These are phyloP conservation scores for Cerceris rybyensis DNA, from an alignment of 2,888 invertebrate genomes.

Conservation along the genomic window DNA sequence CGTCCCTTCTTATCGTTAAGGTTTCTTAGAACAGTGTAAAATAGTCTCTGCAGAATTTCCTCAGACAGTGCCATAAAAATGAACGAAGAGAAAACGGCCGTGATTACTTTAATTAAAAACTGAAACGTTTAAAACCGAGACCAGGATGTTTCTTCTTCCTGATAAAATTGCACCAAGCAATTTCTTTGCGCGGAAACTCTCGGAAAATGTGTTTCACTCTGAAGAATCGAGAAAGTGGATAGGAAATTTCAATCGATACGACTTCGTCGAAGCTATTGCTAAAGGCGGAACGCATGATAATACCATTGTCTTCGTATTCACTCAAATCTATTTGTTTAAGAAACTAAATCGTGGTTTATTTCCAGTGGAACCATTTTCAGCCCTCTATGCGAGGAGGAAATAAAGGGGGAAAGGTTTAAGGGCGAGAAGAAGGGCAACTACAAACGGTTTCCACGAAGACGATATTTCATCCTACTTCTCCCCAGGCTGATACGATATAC, in stretches of 20 bases:
- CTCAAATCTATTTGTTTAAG: constrained; percentile 52
- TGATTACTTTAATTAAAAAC: no score
- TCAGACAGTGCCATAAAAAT: no score
- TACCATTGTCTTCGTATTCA: constrained; percentile 63
- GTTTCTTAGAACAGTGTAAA: no score
- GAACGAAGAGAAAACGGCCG: no score
- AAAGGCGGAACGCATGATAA: constrained; percentile 66
- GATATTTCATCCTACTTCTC: no score
- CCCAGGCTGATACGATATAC: neutral
- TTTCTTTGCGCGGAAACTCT: constrained; percentile 14
- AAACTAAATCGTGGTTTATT: constrained; percentile 55
- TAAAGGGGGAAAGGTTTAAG: neutral
- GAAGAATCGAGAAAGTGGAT: constrained; percentile 44
- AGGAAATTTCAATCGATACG: constrained; percentile 63
- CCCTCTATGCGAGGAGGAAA: constrained; percentile 31
- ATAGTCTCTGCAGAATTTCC: no score
- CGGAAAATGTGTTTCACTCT: constrained; percentile 37
- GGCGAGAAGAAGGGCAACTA: neutral
- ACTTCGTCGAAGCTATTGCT: constrained; percentile 57
- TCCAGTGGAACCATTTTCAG: constrained; percentile 37
- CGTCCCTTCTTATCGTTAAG: no score
- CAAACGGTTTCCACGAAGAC: neutral
- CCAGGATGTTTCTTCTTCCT: neutral
- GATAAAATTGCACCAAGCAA: constrained; percentile 19
- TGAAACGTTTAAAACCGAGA: neutral